A percentile compares a stretch with the other conserved stretches of the same genome.
These are phyloP conservation scores for Acleris cristana DNA, from an alignment of 2,888 invertebrate genomes.

Conservation along the genomic window DNA sequence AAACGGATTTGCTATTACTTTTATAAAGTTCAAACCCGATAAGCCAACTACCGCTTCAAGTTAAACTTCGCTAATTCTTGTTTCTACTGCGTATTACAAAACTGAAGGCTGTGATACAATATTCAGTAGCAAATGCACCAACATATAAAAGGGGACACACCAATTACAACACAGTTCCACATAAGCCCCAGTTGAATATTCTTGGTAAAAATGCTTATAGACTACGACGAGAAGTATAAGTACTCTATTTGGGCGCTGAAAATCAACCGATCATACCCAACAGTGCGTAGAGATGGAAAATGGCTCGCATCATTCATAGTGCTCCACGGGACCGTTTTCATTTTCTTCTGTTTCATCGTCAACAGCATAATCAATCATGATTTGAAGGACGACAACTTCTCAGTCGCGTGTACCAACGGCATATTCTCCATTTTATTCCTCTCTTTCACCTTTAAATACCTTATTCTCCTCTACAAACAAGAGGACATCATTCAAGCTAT, in stretches of 20 bases:
- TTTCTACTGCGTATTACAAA: slow-evolving; percentile 13
- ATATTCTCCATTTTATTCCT: slow-evolving; percentile 24
- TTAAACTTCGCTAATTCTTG: slow-evolving; percentile 5
- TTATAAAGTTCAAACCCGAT: too few relatives aligned
- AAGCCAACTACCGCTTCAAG: too few relatives aligned
- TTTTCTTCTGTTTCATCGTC: slow-evolving; percentile 2
- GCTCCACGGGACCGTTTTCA: slow-evolving; percentile 1
- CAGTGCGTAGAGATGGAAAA: slow-evolving; percentile 11
- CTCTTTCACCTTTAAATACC: slow-evolving; percentile 13
- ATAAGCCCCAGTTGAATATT: too few relatives aligned
- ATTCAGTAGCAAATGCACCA: slow-evolving; percentile 14
- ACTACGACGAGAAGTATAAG: slow-evolving; percentile 30
- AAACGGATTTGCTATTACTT: too few relatives aligned
- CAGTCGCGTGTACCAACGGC: slow-evolving; percentile 28
- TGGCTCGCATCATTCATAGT: slow-evolving; percentile 13
- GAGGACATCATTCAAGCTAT: slow-evolving; percentile 9
- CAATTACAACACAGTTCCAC: too few relatives aligned
- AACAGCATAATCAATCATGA: slow-evolving; percentile 21
- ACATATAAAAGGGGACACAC: too few relatives aligned
- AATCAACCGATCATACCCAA: slow-evolving; percentile 30
- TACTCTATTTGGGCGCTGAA: slow-evolving; percentile 31
- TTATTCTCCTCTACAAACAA: neutral
- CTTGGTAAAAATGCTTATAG: slow-evolving; percentile 13
- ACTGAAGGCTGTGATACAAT: slow-evolving; percentile 15
- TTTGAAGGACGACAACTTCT: slow-evolving; percentile 17